Conservation (phyloP, 2,888 invertebrate genomes). For the Stenchaetothrips biformis region DNA sequence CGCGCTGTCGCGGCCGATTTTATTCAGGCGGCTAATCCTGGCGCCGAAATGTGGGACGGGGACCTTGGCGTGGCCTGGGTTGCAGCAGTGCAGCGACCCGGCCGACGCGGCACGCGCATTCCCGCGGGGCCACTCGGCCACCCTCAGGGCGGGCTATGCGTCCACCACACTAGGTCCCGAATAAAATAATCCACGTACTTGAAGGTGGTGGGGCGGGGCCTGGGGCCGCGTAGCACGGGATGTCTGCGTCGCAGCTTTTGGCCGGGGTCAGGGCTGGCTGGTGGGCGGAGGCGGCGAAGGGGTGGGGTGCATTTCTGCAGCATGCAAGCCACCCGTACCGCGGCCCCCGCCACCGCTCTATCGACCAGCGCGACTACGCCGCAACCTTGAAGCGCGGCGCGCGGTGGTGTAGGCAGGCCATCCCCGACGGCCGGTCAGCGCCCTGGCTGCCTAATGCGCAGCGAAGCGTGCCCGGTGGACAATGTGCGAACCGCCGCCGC, state of each 20-base stretch:
- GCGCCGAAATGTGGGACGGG: not conserved
- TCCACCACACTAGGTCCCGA: too few relatives aligned
- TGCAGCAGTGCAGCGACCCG: constrained; percentile 7
- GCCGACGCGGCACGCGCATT: not conserved
- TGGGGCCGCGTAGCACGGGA: not conserved
- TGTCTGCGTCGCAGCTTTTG: not conserved
- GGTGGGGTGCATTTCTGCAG: not conserved
- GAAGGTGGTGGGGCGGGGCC: not conserved
- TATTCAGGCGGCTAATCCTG: not conserved
- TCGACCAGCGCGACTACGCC: not conserved
- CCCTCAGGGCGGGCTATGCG: not conserved
- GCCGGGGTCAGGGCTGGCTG: not conserved
- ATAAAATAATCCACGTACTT: too few relatives aligned
- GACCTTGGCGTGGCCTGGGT: not conserved
- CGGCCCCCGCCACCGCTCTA: not conserved
- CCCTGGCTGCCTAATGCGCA: not conserved
- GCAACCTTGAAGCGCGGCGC: not conserved
- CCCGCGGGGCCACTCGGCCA: too few relatives aligned
- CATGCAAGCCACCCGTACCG: not conserved
- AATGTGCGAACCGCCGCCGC: too few relatives aligned
- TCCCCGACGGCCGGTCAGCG: not conserved
- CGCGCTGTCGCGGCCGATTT: not conserved
- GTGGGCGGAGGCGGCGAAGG: not conserved
- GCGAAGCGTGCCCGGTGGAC: too few relatives aligned
- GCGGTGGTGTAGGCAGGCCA: not conserved